Evolutionary conservation across 2,888 invertebrate genomes (phyloP), one percentile per base, ranked within the genome.

Genomic region (Baccha elongata): DNA sequence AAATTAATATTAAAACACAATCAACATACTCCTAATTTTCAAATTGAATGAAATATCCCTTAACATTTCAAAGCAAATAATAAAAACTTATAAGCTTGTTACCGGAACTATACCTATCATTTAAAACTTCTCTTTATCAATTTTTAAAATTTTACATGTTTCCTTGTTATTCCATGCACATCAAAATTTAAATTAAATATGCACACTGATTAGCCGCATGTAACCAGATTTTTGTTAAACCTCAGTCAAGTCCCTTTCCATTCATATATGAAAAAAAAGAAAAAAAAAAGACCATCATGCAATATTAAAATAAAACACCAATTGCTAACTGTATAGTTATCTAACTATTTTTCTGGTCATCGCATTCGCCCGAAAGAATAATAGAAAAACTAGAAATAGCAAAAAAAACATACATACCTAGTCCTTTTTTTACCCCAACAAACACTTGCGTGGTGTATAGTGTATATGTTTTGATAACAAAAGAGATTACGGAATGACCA

Each of bases 401-500:
- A 17, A 40, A 40, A 10, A 6, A 17, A 5, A 58, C 23, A 58
- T 8, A 1, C 29, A 53, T 17, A 17, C 3, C 50, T 13, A 13
- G 10, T 11, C 21, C 44, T 19, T 35, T 19, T 50, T 11, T 21
- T 46, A 32, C 3, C 13, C 48, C 46, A 13, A 2, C 17, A n/a
- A n/a, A 8, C 1, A n/a, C 26, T 21, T 13, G 1, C 21, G n/a
- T 19, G 5, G 15, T 21, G 23, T n/a, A n/a, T n/a, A n/a, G n/a
- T n/a, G 15, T 58, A 4, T 21, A 64, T 42, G 53, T 58, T 71
- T 76, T 67, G 60, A 81, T 81, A n/a, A n/a, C 75, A 67, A 72
- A 72, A 55, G 23, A 62, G 71, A 72, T 81, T 81, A 71, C 76
- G 19, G 65, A 71, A 76, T 81, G 76, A 81, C 81, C 81, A 67